Evolutionary conservation across 2,797 vertebrate genomes (phyloP).

Genomic region (Cyprinella venusta): DNA sequence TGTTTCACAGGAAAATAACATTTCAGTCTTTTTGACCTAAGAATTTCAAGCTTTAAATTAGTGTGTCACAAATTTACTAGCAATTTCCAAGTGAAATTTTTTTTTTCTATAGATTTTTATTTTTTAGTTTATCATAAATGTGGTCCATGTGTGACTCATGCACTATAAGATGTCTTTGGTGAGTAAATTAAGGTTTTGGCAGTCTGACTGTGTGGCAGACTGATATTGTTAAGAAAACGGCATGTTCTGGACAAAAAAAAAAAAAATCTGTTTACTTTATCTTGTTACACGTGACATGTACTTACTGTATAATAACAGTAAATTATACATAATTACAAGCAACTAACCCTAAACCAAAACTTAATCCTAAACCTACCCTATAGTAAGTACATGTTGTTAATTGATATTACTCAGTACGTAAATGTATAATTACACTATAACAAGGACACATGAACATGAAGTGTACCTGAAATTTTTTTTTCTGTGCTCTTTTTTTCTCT

Average conservation of each 20-base stretch:
- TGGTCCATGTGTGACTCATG: neutral
- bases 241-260: neutral
- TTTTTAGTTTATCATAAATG: neutral
- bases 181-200: neutral
- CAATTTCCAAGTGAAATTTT: neutral
- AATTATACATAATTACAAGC: neutral
- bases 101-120: no score
- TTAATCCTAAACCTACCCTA: neutral
- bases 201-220: neutral
- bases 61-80: neutral
- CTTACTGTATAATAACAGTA: neutral
- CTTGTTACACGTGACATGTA: neutral
- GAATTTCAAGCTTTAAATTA: no score
- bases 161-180: neutral
- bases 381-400: neutral
- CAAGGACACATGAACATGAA: neutral
- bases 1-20: no score
- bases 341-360: neutral
- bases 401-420: neutral
- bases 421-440: neutral
- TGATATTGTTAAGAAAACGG: neutral
- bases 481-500: constrained; percentile 11
- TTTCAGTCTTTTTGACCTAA: no score
- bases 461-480: neutral
- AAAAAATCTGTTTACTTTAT: neutral